Conservation (phyloP, 37 sponge, comb jelly and placozoan species). For the Theonella swinhoei region DNA sequence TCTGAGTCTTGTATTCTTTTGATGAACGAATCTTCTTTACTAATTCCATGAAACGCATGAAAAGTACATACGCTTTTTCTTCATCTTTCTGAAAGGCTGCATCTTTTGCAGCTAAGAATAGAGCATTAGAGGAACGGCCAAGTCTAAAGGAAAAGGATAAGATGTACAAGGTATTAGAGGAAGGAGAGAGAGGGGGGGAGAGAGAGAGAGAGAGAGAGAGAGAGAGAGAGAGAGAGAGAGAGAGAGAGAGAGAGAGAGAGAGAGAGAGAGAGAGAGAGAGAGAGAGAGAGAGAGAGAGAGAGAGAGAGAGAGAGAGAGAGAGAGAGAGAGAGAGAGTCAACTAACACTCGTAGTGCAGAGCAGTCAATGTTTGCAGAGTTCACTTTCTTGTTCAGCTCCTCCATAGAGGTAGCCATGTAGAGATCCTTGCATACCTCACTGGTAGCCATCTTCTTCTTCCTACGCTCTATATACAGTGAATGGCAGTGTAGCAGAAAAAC, state of each 20-base stretch:
- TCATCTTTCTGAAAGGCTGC: conserved; percentile 67
- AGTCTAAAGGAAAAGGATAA: conserved; percentile 23
- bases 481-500: not conserved
- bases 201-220: not conserved
- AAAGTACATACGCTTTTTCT: conserved; percentile 78
- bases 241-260: not conserved
- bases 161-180: too few relatives aligned
- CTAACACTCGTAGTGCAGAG: conserved; percentile 46
- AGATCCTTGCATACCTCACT: too few relatives aligned
- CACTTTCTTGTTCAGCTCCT: conserved; percentile 65
- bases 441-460: not conserved
- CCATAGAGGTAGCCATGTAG: conserved; percentile 64
- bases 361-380: conserved; percentile 7
- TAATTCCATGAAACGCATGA: conserved; percentile 78
- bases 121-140: conserved; percentile 60
- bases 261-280: conserved; percentile 30
- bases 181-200: conserved; percentile 1
- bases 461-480: not conserved
- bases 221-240: conserved; percentile 3
- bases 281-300: conserved; percentile 11
- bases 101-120: conserved; percentile 62
- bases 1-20: conserved; percentile 50
- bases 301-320: conserved; percentile 25
- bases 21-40: conserved; percentile 37
- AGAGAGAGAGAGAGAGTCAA: conserved; percentile 30